A percentile compares a stretch with the other conserved stretches of the same genome.
These are phyloP conservation scores for Myxocyprinus asiaticus DNA, from an alignment of 2,113 vertebrate species.

Conservation along the genomic window DNA sequence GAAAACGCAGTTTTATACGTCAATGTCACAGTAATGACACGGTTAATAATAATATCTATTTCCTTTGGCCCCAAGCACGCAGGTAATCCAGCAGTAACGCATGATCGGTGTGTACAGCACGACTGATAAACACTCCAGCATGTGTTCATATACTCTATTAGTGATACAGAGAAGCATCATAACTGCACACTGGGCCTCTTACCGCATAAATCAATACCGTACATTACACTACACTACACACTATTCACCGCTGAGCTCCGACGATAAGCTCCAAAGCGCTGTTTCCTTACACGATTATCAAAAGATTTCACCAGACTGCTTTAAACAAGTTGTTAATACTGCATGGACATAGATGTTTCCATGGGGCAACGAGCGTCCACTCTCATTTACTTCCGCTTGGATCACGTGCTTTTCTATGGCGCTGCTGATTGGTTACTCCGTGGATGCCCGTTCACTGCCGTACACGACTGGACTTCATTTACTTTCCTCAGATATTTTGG, in stretches of 20 bases:
- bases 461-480: no score
- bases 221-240: not conserved
- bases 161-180: not conserved
- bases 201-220: no score
- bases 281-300: not conserved
- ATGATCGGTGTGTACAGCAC: not conserved
- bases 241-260: not conserved
- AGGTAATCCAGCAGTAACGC: not conserved
- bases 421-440: not conserved
- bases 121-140: not conserved
- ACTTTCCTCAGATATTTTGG: no score
- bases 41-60: not conserved
- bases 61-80: not conserved
- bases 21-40: not conserved
- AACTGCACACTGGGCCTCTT: not conserved
- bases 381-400: conserved; percentile 12
- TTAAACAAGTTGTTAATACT: not conserved
- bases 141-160: no score
- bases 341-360: not conserved
- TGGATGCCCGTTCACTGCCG: no score
- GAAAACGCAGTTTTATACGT: not conserved
- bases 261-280: no score
- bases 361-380: not conserved
- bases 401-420: not conserved
- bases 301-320: not conserved